These are phyloP conservation scores for Euplagia quadripunctaria DNA, from an alignment of 2,888 invertebrate genomes.

Conservation along the genomic window DNA sequence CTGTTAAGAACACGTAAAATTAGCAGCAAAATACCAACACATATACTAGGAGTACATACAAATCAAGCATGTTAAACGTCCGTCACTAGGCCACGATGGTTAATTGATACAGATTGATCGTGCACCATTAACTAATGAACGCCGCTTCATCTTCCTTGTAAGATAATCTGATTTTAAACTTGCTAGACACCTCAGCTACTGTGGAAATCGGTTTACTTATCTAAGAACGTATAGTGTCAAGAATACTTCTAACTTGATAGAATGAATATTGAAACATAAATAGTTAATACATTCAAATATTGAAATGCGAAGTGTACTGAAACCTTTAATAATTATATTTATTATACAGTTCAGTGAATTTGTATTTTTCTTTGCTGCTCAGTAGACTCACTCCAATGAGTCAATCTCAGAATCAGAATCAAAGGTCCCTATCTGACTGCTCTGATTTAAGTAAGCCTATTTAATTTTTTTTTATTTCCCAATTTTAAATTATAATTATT, in stretches of 20 bases:
- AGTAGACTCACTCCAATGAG: too few relatives aligned
- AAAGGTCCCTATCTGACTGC: too few relatives aligned
- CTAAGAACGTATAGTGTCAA: neutral
- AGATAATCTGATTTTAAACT: constrained; percentile 46
- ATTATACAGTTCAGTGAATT: too few relatives aligned
- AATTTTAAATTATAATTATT: too few relatives aligned
- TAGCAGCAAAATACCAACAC: neutral
- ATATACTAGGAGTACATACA: constrained; percentile 14
- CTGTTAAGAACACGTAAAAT: neutral
- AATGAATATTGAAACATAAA: too few relatives aligned
- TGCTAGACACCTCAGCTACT: constrained; percentile 8
- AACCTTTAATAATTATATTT: too few relatives aligned
- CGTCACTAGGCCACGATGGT: constrained; percentile 35
- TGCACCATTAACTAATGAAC: constrained; percentile 57
- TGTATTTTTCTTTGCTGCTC: too few relatives aligned
- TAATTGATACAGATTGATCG: constrained; percentile 59
- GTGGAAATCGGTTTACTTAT: neutral
- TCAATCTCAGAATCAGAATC: too few relatives aligned
- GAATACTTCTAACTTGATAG: neutral
- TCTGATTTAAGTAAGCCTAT: too few relatives aligned
- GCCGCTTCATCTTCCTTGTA: constrained; percentile 40
- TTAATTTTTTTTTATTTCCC: too few relatives aligned
- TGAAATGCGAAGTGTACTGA: too few relatives aligned
- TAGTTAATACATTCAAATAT: too few relatives aligned
- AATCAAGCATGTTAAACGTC: constrained; percentile 29